Percentiles rank a stretch among this genome's conserved stretches.
Conservation (phyloP, 1,140 invertebrate genomes). For the Atta cephalotes region DNA sequence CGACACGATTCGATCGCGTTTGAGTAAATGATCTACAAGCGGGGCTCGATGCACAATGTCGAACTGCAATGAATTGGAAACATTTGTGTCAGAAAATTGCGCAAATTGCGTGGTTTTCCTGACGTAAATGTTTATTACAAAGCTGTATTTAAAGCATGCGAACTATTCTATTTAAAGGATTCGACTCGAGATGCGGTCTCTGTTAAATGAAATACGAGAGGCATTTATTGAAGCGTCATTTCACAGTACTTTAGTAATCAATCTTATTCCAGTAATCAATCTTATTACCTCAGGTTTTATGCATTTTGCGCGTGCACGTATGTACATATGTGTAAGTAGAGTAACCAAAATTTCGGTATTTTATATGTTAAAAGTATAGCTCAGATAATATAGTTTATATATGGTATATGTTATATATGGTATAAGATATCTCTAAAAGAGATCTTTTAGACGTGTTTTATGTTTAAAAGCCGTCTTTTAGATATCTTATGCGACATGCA, state of each 20-base stretch:
- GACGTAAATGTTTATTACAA: not conserved
- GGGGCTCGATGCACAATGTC: not conserved
- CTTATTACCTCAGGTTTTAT: not conserved
- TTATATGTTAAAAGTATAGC: not conserved
- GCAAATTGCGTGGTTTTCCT: not conserved
- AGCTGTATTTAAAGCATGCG: not conserved
- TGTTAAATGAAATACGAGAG: constrained; percentile 2
- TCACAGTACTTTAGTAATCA: not conserved
- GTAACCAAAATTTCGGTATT: not conserved
- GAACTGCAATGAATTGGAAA: not conserved
- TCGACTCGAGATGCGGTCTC: not conserved
- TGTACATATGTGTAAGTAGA: not conserved
- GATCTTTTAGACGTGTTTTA: too few species aligned
- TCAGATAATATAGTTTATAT: too few species aligned
- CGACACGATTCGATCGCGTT: not conserved
- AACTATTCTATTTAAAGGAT: not conserved
- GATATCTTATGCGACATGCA: too few species aligned
- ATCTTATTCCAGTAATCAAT: not conserved
- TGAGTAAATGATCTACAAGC: constrained; percentile 13
- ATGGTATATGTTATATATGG: too few species aligned
- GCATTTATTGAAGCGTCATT: constrained; percentile 6
- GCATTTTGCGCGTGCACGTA: not conserved
- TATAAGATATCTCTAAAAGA: too few species aligned
- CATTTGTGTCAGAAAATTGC: not conserved
- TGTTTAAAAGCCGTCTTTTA: too few species aligned